Evolutionary conservation across 2,113 vertebrate genomes (phyloP).

Genomic region (Dascyllus trimaculatus): DNA sequence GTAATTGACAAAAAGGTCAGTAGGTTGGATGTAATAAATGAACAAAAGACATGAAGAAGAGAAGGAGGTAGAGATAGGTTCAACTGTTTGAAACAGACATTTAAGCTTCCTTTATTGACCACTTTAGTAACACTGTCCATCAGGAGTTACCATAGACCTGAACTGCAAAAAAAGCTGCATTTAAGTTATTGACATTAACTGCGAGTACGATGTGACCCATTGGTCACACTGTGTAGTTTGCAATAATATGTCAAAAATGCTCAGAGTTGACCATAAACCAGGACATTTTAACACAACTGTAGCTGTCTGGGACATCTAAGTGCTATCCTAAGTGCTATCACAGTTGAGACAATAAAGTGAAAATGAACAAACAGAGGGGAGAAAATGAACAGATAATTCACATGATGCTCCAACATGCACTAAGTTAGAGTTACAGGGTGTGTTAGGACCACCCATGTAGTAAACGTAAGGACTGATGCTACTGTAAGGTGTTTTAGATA

Average conservation of each 20-base stretch:
- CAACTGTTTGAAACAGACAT: too few relatives aligned
- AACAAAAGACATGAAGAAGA: too few relatives aligned
- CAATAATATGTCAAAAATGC: background rate
- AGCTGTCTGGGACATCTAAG: background rate
- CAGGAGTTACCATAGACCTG: too few relatives aligned
- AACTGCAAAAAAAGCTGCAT: too few relatives aligned
- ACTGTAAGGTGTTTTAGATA: constrained; percentile 39
- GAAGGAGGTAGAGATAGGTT: too few relatives aligned
- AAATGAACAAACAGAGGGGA: background rate
- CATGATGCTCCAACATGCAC: background rate
- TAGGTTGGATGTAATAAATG: too few relatives aligned
- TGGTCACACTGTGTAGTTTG: background rate
- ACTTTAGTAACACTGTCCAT: too few relatives aligned
- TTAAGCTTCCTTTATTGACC: too few relatives aligned
- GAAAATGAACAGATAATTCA: background rate
- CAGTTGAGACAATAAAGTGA: background rate
- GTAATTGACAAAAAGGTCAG: too few relatives aligned
- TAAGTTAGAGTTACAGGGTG: background rate
- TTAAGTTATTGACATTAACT: background rate
- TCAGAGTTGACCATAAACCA: background rate
- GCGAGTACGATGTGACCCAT: background rate
- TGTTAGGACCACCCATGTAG: constrained; percentile 52
- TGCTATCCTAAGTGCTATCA: background rate
- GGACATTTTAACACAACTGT: background rate
- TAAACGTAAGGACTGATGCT: background rate